Conservation (phyloP, 2,113 vertebrate species). For the Ploceus nigricollis region DNA sequence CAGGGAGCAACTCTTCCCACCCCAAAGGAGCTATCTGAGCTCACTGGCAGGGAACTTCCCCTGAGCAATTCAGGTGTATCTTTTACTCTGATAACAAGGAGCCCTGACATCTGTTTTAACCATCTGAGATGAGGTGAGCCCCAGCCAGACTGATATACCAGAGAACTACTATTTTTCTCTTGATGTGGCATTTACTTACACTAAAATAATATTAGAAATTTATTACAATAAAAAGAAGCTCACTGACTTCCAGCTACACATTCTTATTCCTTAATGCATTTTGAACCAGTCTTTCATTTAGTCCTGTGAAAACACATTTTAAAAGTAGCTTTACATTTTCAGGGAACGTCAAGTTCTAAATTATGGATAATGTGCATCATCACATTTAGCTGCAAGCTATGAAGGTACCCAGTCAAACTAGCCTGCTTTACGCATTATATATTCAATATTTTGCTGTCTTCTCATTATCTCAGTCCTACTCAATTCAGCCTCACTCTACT, state of each 20-base stretch:
- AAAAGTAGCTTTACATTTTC: conserved; percentile 22
- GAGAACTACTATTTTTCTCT: not conserved
- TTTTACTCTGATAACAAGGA: not conserved
- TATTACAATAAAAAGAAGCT: not conserved
- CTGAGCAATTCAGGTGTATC: not conserved
- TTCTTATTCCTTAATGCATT: not conserved
- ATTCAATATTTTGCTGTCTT: conserved; percentile 7
- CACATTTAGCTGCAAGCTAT: not conserved
- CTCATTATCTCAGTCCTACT: not conserved
- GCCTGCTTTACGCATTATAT: not conserved
- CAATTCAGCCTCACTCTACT: not conserved
- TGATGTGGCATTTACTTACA: not conserved
- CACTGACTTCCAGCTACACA: not conserved
- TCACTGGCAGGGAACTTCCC: not conserved
- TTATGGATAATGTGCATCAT: conserved; percentile 2
- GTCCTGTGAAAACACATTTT: conserved; percentile 40
- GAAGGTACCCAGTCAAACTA: not conserved
- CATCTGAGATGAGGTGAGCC: not conserved
- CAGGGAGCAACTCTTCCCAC: not conserved
- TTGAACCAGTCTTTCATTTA: conserved; percentile 26
- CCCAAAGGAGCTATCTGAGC: not conserved
- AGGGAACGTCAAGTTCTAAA: not conserved
- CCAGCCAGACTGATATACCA: not conserved
- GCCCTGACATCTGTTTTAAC: not conserved
- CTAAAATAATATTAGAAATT: not conserved